These are phyloP conservation scores for Sarcophaga carnaria DNA, from an alignment of 2,888 invertebrate species.

Conservation along the genomic window DNA sequence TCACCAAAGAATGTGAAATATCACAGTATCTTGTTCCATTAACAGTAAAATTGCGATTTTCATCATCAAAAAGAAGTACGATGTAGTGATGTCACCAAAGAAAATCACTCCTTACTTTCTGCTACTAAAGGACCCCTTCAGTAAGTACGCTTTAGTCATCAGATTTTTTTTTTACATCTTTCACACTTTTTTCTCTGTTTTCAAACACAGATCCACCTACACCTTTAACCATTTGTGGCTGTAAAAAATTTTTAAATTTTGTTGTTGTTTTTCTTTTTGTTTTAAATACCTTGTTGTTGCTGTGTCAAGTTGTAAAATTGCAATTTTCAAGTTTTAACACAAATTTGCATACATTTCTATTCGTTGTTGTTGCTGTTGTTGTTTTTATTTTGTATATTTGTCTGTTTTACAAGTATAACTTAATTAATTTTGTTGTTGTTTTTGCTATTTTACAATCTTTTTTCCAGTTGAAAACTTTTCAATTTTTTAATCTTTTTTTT, in stretches of 20 bases:
- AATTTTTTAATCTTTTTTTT: conserved; percentile 25
- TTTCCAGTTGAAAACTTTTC: conserved; percentile 64
- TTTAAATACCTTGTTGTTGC: not conserved
- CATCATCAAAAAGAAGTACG: no score
- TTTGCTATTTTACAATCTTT: conserved; percentile 51
- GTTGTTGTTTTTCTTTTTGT: no score
- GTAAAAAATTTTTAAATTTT: not conserved
- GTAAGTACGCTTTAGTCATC: not conserved
- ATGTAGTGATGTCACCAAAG: no score
- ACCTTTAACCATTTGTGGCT: conserved; percentile 22
- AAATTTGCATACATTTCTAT: conserved; percentile 54
- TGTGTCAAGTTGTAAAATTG: conserved; percentile 60
- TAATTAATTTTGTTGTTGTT: conserved; percentile 58
- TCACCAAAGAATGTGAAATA: no score
- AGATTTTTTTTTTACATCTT: not conserved
- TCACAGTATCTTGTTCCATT: no score
- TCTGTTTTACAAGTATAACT: conserved; percentile 43
- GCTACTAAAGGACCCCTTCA: no score
- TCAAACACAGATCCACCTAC: conserved; percentile 34
- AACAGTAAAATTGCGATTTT: no score
- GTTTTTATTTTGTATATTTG: conserved; percentile 17
- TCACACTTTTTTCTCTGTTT: not conserved
- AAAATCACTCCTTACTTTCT: no score
- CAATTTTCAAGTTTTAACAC: conserved; percentile 59
- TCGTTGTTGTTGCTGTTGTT: conserved; percentile 21